Evolutionary conservation across 2,113 vertebrate species (phyloP).

Genomic region (Syngnathus typhle): DNA sequence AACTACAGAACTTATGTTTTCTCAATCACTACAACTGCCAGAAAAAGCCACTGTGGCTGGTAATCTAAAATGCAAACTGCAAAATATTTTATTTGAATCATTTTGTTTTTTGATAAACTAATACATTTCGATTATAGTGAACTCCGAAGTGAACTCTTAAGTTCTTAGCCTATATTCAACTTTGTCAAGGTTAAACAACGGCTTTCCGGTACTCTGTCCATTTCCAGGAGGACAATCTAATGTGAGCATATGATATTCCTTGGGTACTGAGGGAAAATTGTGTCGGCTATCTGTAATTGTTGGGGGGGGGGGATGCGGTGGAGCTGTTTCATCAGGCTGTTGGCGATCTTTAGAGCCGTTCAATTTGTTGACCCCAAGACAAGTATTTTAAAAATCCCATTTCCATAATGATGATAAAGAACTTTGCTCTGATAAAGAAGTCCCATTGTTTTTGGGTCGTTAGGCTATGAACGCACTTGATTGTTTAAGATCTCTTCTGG

Average conservation of each 20-base stretch:
- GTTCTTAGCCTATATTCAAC: not conserved
- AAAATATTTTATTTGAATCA: not conserved
- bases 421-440: constrained; percentile 26
- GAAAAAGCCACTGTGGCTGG: not conserved
- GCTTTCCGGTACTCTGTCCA: constrained; percentile 3
- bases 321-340: constrained; percentile 51
- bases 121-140: not conserved
- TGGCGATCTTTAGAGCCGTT: constrained; percentile 36
- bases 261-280: constrained; percentile 25
- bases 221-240: constrained; percentile 6
- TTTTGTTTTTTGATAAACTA: not conserved
- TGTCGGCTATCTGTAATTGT: constrained; percentile 34
- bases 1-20: not conserved
- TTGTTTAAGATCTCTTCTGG: constrained; percentile 25
- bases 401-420: constrained; percentile 27
- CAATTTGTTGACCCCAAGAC: constrained; percentile 35
- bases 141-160: not conserved
- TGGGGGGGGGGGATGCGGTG: constrained; percentile 46
- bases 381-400: constrained; percentile 34
- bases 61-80: not conserved
- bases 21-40: not conserved
- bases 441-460: constrained; percentile 16
- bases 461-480: constrained; percentile 22
- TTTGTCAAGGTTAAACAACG: constrained; percentile 5
- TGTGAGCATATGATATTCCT: constrained; percentile 34